These are phyloP conservation scores for Stenotaenia linearis DNA, from an alignment of 2,888 invertebrate species.

Conservation along the genomic window DNA sequence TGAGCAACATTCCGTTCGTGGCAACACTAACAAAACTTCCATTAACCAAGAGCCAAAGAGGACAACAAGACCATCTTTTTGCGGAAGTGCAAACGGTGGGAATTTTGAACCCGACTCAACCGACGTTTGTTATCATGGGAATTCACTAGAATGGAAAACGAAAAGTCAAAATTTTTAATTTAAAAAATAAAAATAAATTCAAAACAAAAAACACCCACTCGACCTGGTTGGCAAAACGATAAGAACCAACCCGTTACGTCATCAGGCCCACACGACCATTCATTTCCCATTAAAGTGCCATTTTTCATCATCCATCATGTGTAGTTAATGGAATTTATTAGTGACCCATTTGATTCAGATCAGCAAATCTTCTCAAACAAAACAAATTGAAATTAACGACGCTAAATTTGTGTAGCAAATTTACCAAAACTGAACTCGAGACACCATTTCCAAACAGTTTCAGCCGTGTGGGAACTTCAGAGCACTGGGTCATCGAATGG, in stretches of 20 bases:
- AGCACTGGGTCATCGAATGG: not conserved
- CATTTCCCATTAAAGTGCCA: not conserved
- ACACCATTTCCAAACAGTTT: not conserved
- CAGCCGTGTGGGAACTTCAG: not conserved
- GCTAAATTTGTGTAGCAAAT: not conserved
- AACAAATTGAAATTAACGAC: not conserved
- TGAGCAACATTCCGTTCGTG: not conserved
- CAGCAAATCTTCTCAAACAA: not conserved
- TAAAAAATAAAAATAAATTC: not conserved
- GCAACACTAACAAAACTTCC: not conserved
- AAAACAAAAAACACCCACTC: not conserved
- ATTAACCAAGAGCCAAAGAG: not conserved
- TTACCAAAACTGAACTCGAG: not conserved
- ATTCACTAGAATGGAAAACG: not conserved
- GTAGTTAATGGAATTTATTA: not conserved
- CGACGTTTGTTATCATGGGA: not conserved
- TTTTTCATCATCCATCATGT: not conserved
- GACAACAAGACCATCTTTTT: not conserved
- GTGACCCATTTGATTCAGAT: conserved; percentile 3
- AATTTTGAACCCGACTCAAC: not conserved
- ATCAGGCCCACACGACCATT: not conserved
- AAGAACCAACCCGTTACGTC: not conserved
- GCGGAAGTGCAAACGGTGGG: not conserved
- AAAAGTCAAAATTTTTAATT: not conserved
- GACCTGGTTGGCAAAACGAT: not conserved